These are phyloP conservation scores for Saccostrea glomerata DNA, from an alignment of 1,140 invertebrate species.

Conservation along the genomic window DNA sequence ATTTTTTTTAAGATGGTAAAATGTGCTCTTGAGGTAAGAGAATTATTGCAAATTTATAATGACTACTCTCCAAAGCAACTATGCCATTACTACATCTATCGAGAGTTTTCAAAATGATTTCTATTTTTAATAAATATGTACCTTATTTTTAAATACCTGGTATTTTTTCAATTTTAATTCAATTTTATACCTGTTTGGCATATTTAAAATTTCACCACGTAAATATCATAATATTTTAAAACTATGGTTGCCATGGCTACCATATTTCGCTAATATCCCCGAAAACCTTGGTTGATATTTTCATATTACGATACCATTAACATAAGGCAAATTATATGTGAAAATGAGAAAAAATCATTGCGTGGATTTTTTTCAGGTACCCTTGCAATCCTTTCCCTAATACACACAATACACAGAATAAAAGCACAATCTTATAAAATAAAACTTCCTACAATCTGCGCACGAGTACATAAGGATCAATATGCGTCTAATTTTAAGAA, in stretches of 20 bases:
- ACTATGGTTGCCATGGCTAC: background rate
- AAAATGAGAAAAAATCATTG: background rate
- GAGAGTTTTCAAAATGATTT: background rate
- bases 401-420: no score
- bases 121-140: background rate
- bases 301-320: background rate
- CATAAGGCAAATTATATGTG: background rate
- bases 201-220: background rate
- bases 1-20: background rate
- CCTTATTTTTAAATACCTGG: background rate
- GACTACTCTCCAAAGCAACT: background rate
- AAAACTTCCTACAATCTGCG: no score
- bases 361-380: no score
- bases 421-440: no score
- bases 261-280: background rate
- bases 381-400: no score
- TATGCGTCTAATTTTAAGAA: no score
- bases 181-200: background rate
- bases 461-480: no score
- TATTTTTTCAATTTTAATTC: background rate
- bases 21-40: background rate
- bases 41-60: background rate
- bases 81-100: background rate
- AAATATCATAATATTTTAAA: background rate
- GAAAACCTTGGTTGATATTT: background rate